A percentile compares a stretch with the other conserved stretches of the same genome.
Conservation (phyloP, 2,888 invertebrate genomes). For the Biston betularia region DNA sequence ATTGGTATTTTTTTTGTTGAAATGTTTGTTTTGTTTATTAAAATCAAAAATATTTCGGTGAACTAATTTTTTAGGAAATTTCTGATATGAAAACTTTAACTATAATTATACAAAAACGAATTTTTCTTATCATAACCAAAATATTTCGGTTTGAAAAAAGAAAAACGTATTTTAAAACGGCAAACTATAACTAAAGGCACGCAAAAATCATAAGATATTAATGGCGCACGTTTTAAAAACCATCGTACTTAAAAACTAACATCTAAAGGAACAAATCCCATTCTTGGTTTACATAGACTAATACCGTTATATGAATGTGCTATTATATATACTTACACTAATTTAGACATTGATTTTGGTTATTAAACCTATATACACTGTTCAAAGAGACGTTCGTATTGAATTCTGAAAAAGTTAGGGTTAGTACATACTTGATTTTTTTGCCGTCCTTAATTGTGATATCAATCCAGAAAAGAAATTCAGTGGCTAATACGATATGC, state of each 20-base stretch:
- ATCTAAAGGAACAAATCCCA: constrained; percentile 47
- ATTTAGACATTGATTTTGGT: constrained; percentile 63
- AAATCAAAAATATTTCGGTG: too few relatives aligned
- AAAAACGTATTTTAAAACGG: too few relatives aligned
- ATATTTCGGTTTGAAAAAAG: too few relatives aligned
- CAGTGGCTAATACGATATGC: too few relatives aligned
- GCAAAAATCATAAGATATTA: neutral
- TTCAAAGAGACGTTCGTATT: constrained; percentile 21
- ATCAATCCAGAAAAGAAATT: neutral
- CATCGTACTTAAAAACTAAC: neutral
- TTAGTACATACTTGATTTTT: neutral
- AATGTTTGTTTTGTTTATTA: too few relatives aligned
- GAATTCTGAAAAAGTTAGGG: neutral
- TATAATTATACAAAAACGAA: too few relatives aligned
- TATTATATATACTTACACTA: constrained; percentile 45
- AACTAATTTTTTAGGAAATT: too few relatives aligned
- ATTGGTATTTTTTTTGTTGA: too few relatives aligned
- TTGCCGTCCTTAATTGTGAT: neutral
- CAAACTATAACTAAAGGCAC: neutral
- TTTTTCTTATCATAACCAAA: too few relatives aligned
- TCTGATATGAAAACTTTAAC: too few relatives aligned
- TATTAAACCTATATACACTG: constrained; percentile 4
- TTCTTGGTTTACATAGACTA: constrained; percentile 18
- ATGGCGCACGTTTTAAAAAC: neutral
- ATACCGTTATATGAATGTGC: constrained; percentile 13